Evolutionary conservation across 2,113 vertebrate species (phyloP).

Genomic region (Speoplatyrhinus poulsoni): DNA sequence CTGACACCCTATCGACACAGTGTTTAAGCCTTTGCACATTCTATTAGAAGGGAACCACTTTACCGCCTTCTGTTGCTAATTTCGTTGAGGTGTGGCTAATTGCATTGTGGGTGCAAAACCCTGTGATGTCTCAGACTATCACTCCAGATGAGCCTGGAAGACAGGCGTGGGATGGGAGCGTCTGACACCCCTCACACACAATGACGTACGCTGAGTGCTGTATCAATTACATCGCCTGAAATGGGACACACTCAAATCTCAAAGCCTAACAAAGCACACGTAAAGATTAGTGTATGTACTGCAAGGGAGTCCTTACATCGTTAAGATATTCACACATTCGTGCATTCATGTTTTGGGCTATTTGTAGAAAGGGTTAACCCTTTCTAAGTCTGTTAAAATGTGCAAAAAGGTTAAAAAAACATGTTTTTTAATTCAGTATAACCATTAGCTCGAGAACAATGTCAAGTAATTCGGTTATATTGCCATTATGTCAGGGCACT

Average conservation of each 20-base stretch:
- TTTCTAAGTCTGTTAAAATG: not conserved
- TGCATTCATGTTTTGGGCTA: too few species aligned
- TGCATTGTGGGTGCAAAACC: constrained; percentile 46
- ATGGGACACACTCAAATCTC: constrained; percentile 20
- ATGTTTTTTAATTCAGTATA: not conserved
- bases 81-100: constrained; percentile 63
- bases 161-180: constrained; percentile 63
- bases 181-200: constrained; percentile 53
- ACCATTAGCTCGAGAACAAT: not conserved
- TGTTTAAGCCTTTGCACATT: constrained; percentile 28
- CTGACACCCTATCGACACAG: not conserved
- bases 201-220: constrained; percentile 35
- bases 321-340: too few species aligned
- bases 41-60: constrained; percentile 16
- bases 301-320: not conserved
- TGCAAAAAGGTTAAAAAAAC: not conserved
- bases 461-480: not conserved
- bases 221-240: constrained; percentile 48
- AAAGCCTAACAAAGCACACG: constrained; percentile 18
- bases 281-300: not conserved
- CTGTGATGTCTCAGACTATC: constrained; percentile 53
- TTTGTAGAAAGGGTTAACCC: not conserved
- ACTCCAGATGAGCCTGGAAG: constrained; percentile 54
- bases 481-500: not conserved
- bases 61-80: constrained; percentile 49